A percentile compares a stretch with the other conserved stretches of the same genome.
These are phyloP conservation scores for Drymonia ruficornis DNA, from an alignment of 2,888 invertebrate genomes.

Conservation along the genomic window DNA sequence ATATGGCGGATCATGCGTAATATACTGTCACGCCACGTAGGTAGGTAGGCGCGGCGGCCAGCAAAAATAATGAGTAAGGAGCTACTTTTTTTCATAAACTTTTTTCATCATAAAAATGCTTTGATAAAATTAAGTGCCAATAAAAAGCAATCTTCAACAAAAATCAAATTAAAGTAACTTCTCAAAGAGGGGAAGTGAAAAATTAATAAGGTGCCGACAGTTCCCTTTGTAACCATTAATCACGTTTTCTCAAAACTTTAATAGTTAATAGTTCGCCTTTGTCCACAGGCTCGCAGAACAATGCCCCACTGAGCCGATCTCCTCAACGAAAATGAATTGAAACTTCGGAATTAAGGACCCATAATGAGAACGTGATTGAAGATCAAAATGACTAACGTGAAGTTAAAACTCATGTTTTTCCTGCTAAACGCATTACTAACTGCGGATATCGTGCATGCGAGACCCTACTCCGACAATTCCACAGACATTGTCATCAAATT, in stretches of 20 bases:
- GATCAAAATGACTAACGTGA: constrained; percentile 76
- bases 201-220: constrained; percentile 3
- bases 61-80: no score
- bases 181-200: constrained; percentile 1
- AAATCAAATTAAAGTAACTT: neutral
- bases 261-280: constrained; percentile 46
- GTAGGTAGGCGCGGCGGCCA: no score
- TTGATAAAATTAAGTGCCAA: neutral
- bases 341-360: constrained; percentile 22
- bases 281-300: constrained; percentile 50
- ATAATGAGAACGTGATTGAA: constrained; percentile 51
- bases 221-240: constrained; percentile 13
- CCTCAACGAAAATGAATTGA: constrained; percentile 32
- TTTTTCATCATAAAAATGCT: neutral
- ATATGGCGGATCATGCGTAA: no score
- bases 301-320: constrained; percentile 36
- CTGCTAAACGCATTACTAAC: constrained; percentile 69
- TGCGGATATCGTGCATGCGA: constrained; percentile 68
- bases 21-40: no score
- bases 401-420: constrained; percentile 78
- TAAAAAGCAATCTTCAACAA: neutral
- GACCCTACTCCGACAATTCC: constrained; percentile 64
- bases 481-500: constrained; percentile 63
- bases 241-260: constrained; percentile 33
- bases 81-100: no score